Base-by-base conservation (phyloP, 2,888 invertebrate species). In the Drosophila lacicola region DNA sequence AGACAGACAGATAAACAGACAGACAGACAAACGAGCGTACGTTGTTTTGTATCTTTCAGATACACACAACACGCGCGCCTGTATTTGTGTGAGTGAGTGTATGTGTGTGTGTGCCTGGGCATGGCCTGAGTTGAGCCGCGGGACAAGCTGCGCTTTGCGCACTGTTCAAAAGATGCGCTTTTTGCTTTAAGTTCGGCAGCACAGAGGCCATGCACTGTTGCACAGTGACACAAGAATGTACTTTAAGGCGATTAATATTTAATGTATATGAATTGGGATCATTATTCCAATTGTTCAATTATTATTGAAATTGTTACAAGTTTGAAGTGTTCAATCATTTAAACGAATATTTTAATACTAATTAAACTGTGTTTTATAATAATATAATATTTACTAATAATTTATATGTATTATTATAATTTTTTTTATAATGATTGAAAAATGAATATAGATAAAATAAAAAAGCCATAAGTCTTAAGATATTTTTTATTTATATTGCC, bases 151-250 rank as follows among this genome's bases (percentile, higher is more conserved):
- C 81, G 85, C 82, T 82, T 76, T 82, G 80, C 80, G 82, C 82
- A 74, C 69, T 76, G 80, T 82, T 83, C 83, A 83, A 83, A 83
- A 83, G 83, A 83, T 83, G 83, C 83, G 82, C 83, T 85, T 83
- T 83, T 81, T 69, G 85, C 85, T 81, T 80, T 77, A 82, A 84
- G 78, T 80, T 65, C 76, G 76, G 63, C 76, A 67, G 61, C 64
- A 64, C 70, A 66, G 60, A 68, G 74, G 64, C 69, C 65, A 58
- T 37, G 67, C 70, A 83, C 80, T 64, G 78, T 70, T 21, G 67
- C 70, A 83, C 84, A 72, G 82, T 83, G 82, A 47, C 25, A 37
- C 69, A 39, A 61, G 41, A 17, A 6, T 2, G 2, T 19, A 4
- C 9, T 33, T 44, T 13, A 19, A 8, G 10, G 34, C 21, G 14